phyloP scores from a whole-genome alignment of 2,888 invertebrate genomes.

The Brenthis daphne region DNA sequence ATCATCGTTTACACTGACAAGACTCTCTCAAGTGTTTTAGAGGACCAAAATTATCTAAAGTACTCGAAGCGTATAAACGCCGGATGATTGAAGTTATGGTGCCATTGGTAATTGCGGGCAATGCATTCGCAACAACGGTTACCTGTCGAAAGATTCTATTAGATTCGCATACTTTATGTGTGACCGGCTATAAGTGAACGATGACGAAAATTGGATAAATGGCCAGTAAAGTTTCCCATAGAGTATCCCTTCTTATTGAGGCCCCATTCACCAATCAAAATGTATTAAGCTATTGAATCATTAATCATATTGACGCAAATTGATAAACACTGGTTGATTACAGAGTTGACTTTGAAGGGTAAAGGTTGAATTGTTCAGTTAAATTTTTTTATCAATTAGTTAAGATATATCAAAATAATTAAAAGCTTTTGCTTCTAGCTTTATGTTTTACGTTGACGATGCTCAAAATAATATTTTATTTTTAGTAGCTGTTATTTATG shows the following conservation, averaged over 20 bases:
- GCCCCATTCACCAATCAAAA: slow-evolving; percentile 44
- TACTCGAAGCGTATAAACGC: slow-evolving; percentile 49
- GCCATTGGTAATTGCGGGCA: slow-evolving; percentile 44
- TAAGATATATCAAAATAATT: slow-evolving; percentile 23
- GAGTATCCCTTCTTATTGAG: slow-evolving; percentile 40
- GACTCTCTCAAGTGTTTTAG: slow-evolving; percentile 73
- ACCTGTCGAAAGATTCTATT: slow-evolving; percentile 53
- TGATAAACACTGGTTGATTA: slow-evolving; percentile 46
- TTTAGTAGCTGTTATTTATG: not conserved
- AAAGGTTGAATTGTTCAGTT: slow-evolving; percentile 30
- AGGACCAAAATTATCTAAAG: slow-evolving; percentile 71
- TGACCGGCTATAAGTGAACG: slow-evolving; percentile 36
- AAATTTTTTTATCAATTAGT: slow-evolving; percentile 16
- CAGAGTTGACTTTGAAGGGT: slow-evolving; percentile 37
- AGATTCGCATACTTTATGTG: slow-evolving; percentile 42
- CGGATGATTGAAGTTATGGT: slow-evolving; percentile 46
- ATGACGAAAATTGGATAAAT: slow-evolving; percentile 70
- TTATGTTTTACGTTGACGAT: not conserved
- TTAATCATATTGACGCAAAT: slow-evolving; percentile 45
- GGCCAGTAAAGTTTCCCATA: slow-evolving; percentile 55
- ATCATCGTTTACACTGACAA: slow-evolving; percentile 77
- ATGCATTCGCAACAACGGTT: slow-evolving; percentile 44
- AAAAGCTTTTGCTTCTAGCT: not conserved
- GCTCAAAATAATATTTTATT: not conserved
- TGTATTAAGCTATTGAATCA: slow-evolving; percentile 44